A percentile compares a stretch with the other conserved stretches of the same genome.
These are phyloP conservation scores for Serilophus lunatus DNA, from an alignment of 2,113 vertebrate genomes.

Conservation along the genomic window DNA sequence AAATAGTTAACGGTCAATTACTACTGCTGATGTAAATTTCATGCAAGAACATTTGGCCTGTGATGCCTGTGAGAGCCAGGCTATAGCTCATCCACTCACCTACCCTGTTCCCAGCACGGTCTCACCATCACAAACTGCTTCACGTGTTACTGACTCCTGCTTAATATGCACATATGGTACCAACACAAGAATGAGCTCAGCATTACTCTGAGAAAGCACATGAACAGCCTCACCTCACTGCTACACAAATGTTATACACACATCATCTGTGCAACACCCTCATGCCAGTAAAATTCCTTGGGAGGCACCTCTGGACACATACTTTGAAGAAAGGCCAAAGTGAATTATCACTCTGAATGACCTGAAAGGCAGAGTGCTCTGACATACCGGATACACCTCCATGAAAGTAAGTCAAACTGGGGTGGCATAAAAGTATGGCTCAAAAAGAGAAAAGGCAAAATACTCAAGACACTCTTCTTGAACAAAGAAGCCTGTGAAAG, in stretches of 20 bases:
- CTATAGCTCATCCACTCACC: background rate
- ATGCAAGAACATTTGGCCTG: background rate
- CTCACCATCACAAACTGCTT: background rate
- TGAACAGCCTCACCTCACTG: rapidly evolving
- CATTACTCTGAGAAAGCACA: background rate
- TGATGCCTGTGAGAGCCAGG: background rate
- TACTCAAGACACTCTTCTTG: background rate
- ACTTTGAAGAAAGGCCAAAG: background rate
- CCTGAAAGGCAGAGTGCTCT: background rate
- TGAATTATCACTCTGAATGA: background rate
- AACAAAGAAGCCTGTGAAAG: background rate
- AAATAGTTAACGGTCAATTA: background rate
- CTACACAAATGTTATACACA: background rate
- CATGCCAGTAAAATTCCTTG: background rate
- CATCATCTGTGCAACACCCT: background rate
- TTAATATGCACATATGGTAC: background rate
- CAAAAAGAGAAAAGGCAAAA: background rate
- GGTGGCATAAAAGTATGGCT: background rate
- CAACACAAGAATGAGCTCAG: background rate
- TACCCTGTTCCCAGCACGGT: background rate
- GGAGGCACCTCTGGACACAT: background rate
- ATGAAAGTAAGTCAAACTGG: background rate
- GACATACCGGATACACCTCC: background rate
- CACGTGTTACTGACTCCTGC: background rate
- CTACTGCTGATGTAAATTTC: background rate